A percentile compares a stretch with the other conserved stretches of the same genome.
Conservation (phyloP, 1,140 invertebrate genomes). For the Holcopasites calliopsidis region DNA sequence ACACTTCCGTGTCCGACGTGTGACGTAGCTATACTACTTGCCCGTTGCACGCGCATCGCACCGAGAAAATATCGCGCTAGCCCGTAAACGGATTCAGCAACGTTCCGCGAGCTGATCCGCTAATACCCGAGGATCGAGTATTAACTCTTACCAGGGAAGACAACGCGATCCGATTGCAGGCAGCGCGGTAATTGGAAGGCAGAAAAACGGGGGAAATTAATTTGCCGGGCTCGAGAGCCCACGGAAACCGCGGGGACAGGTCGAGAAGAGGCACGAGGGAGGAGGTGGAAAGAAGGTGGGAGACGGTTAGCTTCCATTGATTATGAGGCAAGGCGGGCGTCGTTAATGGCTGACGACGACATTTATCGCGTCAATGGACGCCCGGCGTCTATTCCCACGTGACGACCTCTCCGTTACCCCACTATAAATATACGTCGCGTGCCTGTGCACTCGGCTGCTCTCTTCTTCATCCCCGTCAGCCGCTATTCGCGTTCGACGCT, state of each 20-base stretch:
- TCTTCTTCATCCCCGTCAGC: background rate
- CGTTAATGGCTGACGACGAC: conserved; percentile 65
- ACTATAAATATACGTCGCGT: conserved; percentile 56
- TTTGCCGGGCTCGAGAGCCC: conserved; percentile 45
- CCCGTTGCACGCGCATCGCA: background rate
- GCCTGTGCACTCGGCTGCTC: conserved; percentile 16
- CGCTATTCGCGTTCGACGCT: conserved; percentile 1
- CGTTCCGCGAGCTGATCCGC: conserved; percentile 38
- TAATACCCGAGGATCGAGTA: conserved; percentile 28
- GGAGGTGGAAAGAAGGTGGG: background rate
- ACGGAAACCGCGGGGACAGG: conserved; percentile 26
- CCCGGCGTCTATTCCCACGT: conserved; percentile 61
- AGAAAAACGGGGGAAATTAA: conserved; percentile 64
- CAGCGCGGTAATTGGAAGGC: conserved; percentile 62
- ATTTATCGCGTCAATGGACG: conserved; percentile 67
- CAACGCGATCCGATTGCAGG: conserved; percentile 56
- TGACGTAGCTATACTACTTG: conserved; percentile 3
- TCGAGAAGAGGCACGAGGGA: background rate
- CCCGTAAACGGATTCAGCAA: conserved; percentile 34
- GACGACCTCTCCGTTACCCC: conserved; percentile 56
- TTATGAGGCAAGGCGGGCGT: conserved; percentile 65
- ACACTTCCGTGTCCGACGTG: conserved; percentile 3
- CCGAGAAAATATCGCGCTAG: conserved; percentile 10
- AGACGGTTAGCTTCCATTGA: conserved; percentile 55
- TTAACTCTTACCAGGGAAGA: conserved; percentile 24